A percentile compares a stretch with the other conserved stretches of the same genome.
phyloP scores from a whole-genome alignment of 2,888 invertebrate genomes.

The Stomorhina lunata region DNA sequence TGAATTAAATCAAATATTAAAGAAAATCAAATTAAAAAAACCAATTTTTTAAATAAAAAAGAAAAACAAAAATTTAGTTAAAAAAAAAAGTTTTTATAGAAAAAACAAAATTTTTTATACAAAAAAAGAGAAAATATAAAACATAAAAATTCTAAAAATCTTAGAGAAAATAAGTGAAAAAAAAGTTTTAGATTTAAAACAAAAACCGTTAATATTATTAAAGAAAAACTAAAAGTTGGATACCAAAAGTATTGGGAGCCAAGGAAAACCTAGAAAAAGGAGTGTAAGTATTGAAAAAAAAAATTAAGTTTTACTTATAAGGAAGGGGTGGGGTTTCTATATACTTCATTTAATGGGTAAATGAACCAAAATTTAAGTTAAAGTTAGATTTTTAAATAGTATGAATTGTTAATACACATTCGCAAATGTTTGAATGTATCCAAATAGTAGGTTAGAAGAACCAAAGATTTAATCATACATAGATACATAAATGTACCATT shows the following conservation, averaged over 20 bases:
- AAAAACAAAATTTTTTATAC: no score
- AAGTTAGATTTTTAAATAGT: not conserved
- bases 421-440: not conserved
- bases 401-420: not conserved
- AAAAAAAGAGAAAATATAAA: not conserved
- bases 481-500: not conserved
- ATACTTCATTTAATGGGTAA: no score
- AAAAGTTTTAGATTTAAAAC: not conserved
- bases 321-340: slow-evolving; percentile 49
- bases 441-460: not conserved
- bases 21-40: slow-evolving; percentile 3
- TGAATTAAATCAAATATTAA: not conserved
- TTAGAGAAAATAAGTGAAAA: no score
- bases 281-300: slow-evolving; percentile 41
- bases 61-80: no score
- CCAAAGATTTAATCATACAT: no score
- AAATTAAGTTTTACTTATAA: not conserved
- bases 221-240: slow-evolving; percentile 8
- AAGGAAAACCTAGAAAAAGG: no score
- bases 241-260: no score
- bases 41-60: not conserved
- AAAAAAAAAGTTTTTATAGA: no score
- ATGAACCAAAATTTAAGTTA: slow-evolving; percentile 11
- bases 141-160: not conserved
- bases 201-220: not conserved